These are phyloP conservation scores for Mus spicilegus DNA, from an alignment of 2,113 vertebrate genomes.

Conservation along the genomic window DNA sequence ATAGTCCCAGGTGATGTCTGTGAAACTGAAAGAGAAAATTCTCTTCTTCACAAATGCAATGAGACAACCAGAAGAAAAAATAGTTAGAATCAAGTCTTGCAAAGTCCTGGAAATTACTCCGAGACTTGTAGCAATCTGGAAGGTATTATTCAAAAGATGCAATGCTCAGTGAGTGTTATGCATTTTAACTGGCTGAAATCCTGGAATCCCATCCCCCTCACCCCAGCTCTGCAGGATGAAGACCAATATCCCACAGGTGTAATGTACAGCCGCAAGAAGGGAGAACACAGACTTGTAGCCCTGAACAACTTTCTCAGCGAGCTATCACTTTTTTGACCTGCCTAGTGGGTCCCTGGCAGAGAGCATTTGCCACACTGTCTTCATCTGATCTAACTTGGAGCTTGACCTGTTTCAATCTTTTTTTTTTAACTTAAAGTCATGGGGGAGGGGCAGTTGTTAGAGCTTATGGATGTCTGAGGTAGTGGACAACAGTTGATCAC, in stretches of 20 bases:
- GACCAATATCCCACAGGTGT: neutral
- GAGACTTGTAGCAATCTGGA: neutral
- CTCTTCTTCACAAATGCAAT: neutral
- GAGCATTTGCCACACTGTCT: neutral
- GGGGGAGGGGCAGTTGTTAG: neutral
- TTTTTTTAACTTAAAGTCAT: neutral
- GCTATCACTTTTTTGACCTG: neutral
- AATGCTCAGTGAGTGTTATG: neutral
- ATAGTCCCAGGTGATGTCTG: neutral
- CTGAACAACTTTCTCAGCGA: neutral
- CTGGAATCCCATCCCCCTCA: neutral
- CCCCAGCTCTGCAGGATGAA: neutral
- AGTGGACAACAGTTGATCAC: neutral
- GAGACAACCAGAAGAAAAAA: neutral
- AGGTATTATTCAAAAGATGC: neutral
- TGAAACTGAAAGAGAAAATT: neutral
- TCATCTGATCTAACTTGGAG: neutral
- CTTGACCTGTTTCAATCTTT: neutral
- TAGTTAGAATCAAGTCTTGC: neutral
- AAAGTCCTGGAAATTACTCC: slow-evolving; percentile 24
- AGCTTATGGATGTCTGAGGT: neutral
- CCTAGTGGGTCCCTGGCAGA: neutral
- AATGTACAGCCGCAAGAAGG: neutral
- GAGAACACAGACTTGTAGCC: neutral
- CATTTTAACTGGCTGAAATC: neutral